Percentiles rank a stretch among this genome's conserved stretches.
These are phyloP conservation scores for Athalia circularis DNA, from an alignment of 2,888 invertebrate genomes.

Conservation along the genomic window DNA sequence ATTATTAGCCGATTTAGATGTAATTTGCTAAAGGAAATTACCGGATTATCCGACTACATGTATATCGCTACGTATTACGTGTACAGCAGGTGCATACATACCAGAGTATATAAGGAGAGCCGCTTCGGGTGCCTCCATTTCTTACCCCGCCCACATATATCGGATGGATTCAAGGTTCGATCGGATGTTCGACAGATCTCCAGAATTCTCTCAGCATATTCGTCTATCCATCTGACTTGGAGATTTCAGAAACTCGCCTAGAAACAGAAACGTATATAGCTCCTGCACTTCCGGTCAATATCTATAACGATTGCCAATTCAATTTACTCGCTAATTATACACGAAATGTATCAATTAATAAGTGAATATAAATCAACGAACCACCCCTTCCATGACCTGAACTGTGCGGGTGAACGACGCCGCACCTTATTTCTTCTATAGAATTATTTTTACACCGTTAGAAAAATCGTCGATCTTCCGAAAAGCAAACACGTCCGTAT, in stretches of 20 bases:
- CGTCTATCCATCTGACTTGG: not conserved
- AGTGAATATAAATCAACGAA: too few species aligned
- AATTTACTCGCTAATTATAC: conserved; percentile 3
- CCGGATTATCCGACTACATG: conserved; percentile 56
- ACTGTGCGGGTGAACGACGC: too few species aligned
- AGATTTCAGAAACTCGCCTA: too few species aligned
- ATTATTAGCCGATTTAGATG: conserved; percentile 69
- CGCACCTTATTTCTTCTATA: too few species aligned
- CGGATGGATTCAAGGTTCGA: not conserved
- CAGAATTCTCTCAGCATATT: not conserved
- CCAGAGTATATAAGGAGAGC: not conserved
- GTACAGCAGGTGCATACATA: not conserved
- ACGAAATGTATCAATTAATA: not conserved
- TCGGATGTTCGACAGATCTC: not conserved
- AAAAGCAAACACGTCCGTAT: too few species aligned
- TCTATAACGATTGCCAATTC: not conserved
- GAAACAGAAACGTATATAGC: too few species aligned
- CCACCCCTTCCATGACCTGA: too few species aligned
- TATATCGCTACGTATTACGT: not conserved
- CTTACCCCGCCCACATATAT: not conserved
- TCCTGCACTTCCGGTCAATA: conserved; percentile 39
- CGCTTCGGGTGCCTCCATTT: conserved; percentile 1
- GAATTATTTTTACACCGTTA: too few species aligned
- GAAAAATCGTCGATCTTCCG: too few species aligned
- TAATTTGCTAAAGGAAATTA: conserved; percentile 72